These are phyloP conservation scores for Thymelicus lineola DNA, from an alignment of 2,888 invertebrate species.

Conservation along the genomic window DNA sequence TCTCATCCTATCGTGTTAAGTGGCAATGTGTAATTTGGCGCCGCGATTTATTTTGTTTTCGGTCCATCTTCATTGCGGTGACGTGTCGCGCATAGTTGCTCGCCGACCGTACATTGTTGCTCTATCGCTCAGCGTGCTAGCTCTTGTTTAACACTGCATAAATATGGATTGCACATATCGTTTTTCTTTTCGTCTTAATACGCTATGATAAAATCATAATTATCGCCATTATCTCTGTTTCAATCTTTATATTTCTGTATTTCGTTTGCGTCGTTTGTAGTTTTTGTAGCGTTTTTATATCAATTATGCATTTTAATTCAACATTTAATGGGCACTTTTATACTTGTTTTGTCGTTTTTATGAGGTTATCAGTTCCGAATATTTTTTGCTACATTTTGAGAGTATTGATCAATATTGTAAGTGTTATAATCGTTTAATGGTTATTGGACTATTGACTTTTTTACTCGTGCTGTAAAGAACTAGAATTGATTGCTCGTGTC, in stretches of 20 bases:
- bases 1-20: slow-evolving; percentile 71
- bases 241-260: slow-evolving; percentile 19
- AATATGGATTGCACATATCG: slow-evolving; percentile 33
- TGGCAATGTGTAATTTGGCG: slow-evolving; percentile 72
- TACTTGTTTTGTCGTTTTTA: background rate
- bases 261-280: background rate
- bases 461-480: too few relatives aligned
- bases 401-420: background rate
- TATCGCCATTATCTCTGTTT: slow-evolving; percentile 27
- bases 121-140: slow-evolving; percentile 38
- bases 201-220: slow-evolving; percentile 34
- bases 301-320: background rate
- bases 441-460: too few relatives aligned
- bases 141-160: slow-evolving; percentile 38
- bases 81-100: slow-evolving; percentile 62
- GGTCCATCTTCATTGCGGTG: slow-evolving; percentile 42
- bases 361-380: background rate
- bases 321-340: background rate
- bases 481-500: too few relatives aligned
- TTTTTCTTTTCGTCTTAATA: slow-evolving; percentile 35
- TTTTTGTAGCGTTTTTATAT: slow-evolving; percentile 6
- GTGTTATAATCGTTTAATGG: too few relatives aligned
- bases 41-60: slow-evolving; percentile 72
- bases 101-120: slow-evolving; percentile 52
- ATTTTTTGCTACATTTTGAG: background rate